These are phyloP conservation scores for Rhinolophus ferrumequinum DNA, from an alignment of 2,113 vertebrate genomes.

Conservation along the genomic window DNA sequence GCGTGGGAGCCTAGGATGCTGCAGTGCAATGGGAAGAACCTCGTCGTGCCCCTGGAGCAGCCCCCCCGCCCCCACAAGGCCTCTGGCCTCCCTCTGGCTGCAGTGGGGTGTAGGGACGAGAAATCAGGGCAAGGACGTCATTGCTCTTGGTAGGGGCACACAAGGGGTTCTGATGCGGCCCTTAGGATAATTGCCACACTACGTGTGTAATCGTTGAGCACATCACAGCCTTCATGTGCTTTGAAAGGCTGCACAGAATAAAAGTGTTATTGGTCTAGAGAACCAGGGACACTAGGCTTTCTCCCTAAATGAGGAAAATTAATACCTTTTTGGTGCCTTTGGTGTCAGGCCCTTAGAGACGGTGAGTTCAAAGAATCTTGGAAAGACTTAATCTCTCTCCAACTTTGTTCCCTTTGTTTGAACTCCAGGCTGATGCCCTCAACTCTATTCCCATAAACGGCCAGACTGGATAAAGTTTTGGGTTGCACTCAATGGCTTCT, in stretches of 20 bases:
- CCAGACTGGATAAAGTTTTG: not conserved
- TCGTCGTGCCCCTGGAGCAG: rapidly evolving
- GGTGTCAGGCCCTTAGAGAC: not conserved
- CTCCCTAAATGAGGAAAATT: not conserved
- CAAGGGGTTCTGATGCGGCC: not conserved
- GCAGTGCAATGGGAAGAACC: not conserved
- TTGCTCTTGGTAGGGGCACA: not conserved
- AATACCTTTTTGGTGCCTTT: not conserved
- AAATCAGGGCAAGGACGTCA: rapidly evolving
- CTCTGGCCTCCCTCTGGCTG: not conserved
- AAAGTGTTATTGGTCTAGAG: not conserved
- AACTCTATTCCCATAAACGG: not conserved
- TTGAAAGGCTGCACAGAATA: not conserved
- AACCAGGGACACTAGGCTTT: not conserved
- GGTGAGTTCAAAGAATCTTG: not conserved
- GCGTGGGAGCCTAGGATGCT: not conserved
- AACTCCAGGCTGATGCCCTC: not conserved
- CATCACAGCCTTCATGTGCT: not conserved
- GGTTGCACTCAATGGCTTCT: not conserved
- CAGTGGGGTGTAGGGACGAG: rapidly evolving
- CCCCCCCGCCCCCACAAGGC: rapidly evolving
- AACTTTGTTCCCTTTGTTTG: not conserved
- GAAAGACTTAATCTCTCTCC: not conserved
- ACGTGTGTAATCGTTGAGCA: rapidly evolving
- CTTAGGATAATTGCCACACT: not conserved